These are phyloP conservation scores for Orthosia gracilis DNA, from an alignment of 2,888 invertebrate genomes.

Conservation along the genomic window DNA sequence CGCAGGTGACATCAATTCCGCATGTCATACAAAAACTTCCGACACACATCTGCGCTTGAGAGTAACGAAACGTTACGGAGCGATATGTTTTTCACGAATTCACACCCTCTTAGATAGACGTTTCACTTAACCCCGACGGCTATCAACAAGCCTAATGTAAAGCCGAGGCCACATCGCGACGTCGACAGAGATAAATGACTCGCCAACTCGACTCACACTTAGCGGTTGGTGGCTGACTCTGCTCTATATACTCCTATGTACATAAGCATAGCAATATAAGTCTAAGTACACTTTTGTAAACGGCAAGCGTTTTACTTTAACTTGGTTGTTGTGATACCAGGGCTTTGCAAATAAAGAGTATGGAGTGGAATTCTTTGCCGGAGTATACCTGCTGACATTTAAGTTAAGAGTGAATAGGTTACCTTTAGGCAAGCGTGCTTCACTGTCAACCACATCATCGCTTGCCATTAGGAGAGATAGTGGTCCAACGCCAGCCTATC, in stretches of 20 bases:
- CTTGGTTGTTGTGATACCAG: constrained; percentile 14
- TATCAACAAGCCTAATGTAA: constrained; percentile 81
- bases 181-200: constrained; percentile 83
- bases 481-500: too few relatives aligned
- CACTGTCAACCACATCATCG: too few relatives aligned
- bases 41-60: constrained; percentile 60
- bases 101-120: constrained; percentile 69
- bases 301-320: constrained; percentile 44
- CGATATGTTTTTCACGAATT: constrained; percentile 69
- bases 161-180: constrained; percentile 76
- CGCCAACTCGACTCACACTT: constrained; percentile 66
- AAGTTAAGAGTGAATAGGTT: too few relatives aligned
- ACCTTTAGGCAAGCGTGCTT: too few relatives aligned
- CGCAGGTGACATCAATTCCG: constrained; percentile 28
- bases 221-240: constrained; percentile 62
- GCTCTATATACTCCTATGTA: constrained; percentile 50
- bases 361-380: too few relatives aligned
- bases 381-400: too few relatives aligned
- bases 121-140: constrained; percentile 75
- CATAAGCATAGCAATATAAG: constrained; percentile 52
- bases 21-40: constrained; percentile 51
- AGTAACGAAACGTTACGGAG: constrained; percentile 11
- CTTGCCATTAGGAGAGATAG: too few relatives aligned
- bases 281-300: constrained; percentile 57
- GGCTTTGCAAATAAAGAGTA: constrained; percentile 26